These are phyloP conservation scores for Neomorphus geoffroyi DNA, from an alignment of 2,797 vertebrate species.

Conservation along the genomic window DNA sequence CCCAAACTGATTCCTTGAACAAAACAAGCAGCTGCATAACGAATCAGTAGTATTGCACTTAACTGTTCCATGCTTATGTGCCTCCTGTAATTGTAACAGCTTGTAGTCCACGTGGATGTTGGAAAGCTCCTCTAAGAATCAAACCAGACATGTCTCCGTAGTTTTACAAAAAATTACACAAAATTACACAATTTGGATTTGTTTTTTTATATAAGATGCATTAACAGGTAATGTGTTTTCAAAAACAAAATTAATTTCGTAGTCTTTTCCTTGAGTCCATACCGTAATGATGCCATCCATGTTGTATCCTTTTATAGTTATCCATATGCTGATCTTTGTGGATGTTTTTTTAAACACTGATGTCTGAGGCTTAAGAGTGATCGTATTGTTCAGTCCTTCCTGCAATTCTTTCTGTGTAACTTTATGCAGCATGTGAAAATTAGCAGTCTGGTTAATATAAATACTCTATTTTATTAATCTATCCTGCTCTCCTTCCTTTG, in stretches of 20 bases:
- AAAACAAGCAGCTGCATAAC: background rate
- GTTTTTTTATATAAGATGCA: background rate
- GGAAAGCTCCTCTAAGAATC: background rate
- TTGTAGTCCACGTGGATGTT: background rate
- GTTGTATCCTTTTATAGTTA: background rate
- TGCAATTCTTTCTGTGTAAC: too few relatives aligned
- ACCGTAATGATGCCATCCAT: background rate
- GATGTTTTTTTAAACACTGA: too few relatives aligned
- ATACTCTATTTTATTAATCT: too few relatives aligned
- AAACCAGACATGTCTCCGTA: background rate
- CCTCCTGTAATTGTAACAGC: background rate
- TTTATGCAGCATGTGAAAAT: too few relatives aligned
- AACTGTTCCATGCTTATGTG: background rate
- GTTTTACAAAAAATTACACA: background rate
- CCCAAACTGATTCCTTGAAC: background rate
- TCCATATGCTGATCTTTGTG: background rate
- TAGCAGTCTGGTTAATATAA: too few relatives aligned
- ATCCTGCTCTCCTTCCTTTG: too few relatives aligned
- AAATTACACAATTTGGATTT: background rate
- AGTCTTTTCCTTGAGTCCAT: background rate
- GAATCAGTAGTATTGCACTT: background rate
- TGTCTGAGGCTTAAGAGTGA: too few relatives aligned
- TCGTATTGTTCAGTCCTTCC: too few relatives aligned
- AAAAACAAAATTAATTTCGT: background rate
- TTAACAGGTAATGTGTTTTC: background rate